phyloP scores from a whole-genome alignment of 2,113 vertebrate species.

The Protobothrops flavoviridis region DNA sequence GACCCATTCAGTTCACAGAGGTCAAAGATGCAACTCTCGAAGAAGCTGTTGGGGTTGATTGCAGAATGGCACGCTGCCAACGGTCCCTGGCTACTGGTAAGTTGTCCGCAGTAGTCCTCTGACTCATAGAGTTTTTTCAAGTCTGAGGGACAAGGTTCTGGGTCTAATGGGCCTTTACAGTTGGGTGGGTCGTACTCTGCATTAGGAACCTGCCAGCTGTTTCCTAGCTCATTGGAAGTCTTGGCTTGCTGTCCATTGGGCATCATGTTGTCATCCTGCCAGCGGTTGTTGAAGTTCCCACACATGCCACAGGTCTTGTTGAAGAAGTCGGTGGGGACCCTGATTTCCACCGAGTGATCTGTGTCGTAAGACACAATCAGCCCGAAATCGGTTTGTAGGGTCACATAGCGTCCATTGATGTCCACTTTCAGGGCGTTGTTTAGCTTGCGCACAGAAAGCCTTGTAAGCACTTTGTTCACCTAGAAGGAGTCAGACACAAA shows the following conservation, averaged over 20 bases:
- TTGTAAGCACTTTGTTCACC: conserved; percentile 77
- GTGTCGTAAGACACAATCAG: conserved; percentile 73
- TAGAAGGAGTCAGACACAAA: conserved; percentile 29
- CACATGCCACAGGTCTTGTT: conserved; percentile 80
- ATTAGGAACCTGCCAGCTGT: conserved; percentile 66
- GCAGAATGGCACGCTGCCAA: conserved; percentile 70
- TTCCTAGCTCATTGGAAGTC: conserved; percentile 55
- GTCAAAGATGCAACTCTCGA: conserved; percentile 72
- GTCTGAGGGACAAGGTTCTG: conserved; percentile 59
- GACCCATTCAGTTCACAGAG: conserved; percentile 70
- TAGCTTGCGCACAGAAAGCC: conserved; percentile 70
- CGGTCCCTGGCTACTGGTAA: conserved; percentile 67
- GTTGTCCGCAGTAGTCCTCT: conserved; percentile 71
- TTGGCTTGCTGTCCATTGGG: conserved; percentile 58
- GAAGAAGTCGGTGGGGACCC: conserved; percentile 69
- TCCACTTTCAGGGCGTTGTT: conserved; percentile 63
- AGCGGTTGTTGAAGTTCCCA: conserved; percentile 78
- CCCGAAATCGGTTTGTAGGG: conserved; percentile 70
- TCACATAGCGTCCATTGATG: conserved; percentile 63
- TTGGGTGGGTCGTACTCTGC: conserved; percentile 21
- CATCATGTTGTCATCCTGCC: conserved; percentile 71
- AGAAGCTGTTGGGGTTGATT: conserved; percentile 70
- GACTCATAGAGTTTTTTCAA: conserved; percentile 60
- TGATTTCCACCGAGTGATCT: conserved; percentile 71
- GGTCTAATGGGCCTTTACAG: conserved; percentile 59